phyloP scores from a whole-genome alignment of 2,888 invertebrate genomes.

The Encarsia formosa region DNA sequence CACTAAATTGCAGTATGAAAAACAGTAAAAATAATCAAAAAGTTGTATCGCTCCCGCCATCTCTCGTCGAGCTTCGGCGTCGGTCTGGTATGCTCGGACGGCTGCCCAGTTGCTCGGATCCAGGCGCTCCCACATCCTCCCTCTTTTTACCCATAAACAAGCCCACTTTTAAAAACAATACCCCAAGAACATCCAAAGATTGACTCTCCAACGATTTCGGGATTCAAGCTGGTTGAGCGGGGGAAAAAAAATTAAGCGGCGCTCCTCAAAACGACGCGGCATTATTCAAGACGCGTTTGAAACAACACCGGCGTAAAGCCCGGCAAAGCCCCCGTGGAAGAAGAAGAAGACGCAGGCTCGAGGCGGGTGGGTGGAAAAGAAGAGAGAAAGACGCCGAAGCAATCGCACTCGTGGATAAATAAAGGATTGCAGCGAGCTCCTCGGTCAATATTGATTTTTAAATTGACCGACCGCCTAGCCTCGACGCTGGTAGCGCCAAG shows the following conservation, averaged over 20 bases:
- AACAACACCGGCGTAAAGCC: conserved; percentile 40
- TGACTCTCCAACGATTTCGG: no score
- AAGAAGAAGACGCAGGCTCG: background rate
- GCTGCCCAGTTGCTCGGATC: conserved; percentile 18
- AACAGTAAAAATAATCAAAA: no score
- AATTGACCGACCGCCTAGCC: conserved; percentile 46
- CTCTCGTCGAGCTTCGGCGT: conserved; percentile 17
- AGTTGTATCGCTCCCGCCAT: conserved; percentile 23
- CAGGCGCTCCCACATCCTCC: no score
- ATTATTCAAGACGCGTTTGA: conserved; percentile 49
- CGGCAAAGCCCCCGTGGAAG: conserved; percentile 27
- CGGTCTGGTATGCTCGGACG: conserved; percentile 1
- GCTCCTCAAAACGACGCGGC: no score
- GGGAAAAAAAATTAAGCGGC: no score
- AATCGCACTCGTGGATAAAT: conserved; percentile 23
- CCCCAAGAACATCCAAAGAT: no score
- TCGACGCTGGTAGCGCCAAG: background rate
- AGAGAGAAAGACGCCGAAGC: conserved; percentile 24
- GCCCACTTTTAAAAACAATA: no score
- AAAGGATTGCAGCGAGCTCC: conserved; percentile 22
- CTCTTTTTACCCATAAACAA: no score
- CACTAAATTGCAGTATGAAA: no score
- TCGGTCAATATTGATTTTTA: conserved; percentile 52
- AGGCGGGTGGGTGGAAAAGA: conserved; percentile 2
- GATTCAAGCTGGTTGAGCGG: background rate